Conservation (phyloP, 2,113 vertebrate genomes). For the Syngnathus typhle region DNA sequence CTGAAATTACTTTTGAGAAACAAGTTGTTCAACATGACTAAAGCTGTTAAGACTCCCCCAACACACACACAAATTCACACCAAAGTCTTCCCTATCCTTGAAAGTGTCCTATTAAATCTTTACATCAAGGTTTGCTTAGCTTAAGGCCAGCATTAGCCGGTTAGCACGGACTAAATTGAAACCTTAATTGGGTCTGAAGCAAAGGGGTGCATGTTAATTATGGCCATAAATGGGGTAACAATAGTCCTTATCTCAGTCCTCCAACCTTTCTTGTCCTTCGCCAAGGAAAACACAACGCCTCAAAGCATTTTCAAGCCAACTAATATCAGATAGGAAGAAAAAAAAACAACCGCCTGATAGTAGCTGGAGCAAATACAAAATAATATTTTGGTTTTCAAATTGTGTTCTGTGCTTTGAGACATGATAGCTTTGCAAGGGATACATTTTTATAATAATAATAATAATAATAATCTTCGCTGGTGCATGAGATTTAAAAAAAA, state of each 20-base stretch:
- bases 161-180: constrained; percentile 6
- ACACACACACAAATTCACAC: not conserved
- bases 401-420: not conserved
- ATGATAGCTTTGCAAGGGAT: not conserved
- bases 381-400: not conserved
- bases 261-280: constrained; percentile 12
- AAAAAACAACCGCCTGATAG: not conserved
- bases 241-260: constrained; percentile 15
- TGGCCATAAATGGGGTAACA: constrained; percentile 14
- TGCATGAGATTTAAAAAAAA: not conserved
- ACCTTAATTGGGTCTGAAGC: constrained; percentile 37
- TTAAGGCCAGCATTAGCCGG: constrained; percentile 12
- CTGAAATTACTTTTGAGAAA: too few relatives aligned
- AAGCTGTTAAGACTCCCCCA: not conserved
- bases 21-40: not conserved
- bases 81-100: not conserved
- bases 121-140: constrained; percentile 11
- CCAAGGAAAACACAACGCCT: constrained; percentile 35
- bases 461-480: not conserved
- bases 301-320: constrained; percentile 22
- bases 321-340: not conserved
- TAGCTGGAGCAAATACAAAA: not conserved
- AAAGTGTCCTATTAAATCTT: not conserved
- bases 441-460: not conserved
- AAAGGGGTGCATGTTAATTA: constrained; percentile 44